Percentiles rank a stretch among this genome's conserved stretches.
Conservation (phyloP, 2,113 vertebrate genomes). For the Cephalopterus ornatus region DNA sequence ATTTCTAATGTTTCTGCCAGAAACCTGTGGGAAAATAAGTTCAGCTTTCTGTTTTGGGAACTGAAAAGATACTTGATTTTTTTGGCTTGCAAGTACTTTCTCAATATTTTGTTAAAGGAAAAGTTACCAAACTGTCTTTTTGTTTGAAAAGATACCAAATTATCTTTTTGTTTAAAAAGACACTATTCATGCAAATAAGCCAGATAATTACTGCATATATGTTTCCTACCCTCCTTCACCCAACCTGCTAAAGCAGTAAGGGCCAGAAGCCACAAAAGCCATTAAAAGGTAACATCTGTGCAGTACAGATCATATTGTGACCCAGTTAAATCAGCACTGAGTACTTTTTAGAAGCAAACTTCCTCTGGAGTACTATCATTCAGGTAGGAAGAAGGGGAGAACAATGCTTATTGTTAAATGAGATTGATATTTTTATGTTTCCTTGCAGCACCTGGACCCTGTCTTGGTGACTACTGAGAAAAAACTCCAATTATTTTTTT, state of each 20-base stretch:
- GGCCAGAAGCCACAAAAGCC: not conserved
- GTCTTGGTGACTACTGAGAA: not conserved
- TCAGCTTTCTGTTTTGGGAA: not conserved
- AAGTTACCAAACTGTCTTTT: not conserved
- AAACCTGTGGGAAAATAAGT: not conserved
- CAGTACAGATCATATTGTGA: not conserved
- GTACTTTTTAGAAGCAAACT: not conserved
- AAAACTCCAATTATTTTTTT: not conserved
- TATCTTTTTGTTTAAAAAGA: not conserved
- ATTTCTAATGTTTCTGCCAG: not conserved
- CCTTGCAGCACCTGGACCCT: not conserved
- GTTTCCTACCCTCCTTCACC: not conserved
- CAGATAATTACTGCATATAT: not conserved
- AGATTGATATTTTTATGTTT: not conserved
- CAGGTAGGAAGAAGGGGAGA: not conserved
- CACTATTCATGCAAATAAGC: not conserved
- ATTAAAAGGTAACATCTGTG: not conserved
- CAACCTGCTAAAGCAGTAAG: not conserved
- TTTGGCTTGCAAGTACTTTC: not conserved
- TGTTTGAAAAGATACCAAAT: not conserved
- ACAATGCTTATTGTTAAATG: not conserved
- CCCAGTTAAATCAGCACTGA: not conserved
- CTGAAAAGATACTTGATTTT: not conserved
- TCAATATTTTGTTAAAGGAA: not conserved
- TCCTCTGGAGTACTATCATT: not conserved